These are phyloP conservation scores for Hetaerina titia DNA, from an alignment of 2,888 invertebrate genomes.

Conservation along the genomic window DNA sequence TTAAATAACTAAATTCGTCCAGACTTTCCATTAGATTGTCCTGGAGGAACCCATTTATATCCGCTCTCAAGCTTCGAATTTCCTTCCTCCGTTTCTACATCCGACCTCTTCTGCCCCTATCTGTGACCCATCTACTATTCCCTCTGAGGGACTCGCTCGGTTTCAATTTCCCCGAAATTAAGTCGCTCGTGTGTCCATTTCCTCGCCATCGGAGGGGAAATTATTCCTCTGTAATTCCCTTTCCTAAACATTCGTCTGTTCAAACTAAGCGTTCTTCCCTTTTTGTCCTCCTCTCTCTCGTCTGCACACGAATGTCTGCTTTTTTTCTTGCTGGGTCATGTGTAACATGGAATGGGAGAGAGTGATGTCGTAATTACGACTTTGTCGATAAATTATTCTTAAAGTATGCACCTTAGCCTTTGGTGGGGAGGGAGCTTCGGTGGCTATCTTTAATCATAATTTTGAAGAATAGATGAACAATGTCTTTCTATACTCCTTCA, in stretches of 20 bases:
- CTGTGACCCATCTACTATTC: not conserved
- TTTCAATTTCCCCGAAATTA: not conserved
- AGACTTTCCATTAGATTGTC: not conserved
- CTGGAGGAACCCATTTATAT: not conserved
- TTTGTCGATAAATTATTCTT: too few relatives aligned
- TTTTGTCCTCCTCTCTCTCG: too few relatives aligned
- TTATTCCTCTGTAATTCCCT: not conserved
- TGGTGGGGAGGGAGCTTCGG: too few relatives aligned
- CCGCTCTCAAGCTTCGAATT: not conserved
- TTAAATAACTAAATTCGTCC: not conserved
- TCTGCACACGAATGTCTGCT: too few relatives aligned
- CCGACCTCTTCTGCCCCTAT: not conserved
- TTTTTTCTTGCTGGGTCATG: too few relatives aligned
- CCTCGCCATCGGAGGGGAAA: not conserved
- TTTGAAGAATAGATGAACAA: too few relatives aligned
- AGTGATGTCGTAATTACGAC: too few relatives aligned
- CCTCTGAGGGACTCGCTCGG: not conserved
- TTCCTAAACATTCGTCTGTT: not conserved
- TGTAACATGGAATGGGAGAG: too few relatives aligned
- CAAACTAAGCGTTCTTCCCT: not conserved
- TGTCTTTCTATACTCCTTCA: too few relatives aligned
- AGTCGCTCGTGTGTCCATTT: not conserved
- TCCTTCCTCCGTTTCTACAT: not conserved
- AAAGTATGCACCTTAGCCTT: too few relatives aligned
- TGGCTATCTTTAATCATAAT: too few relatives aligned